Evolutionary conservation across 2,797 vertebrate genomes (phyloP), one percentile per base, ranked within the genome.

Genomic region (Nothura maculosa): DNA sequence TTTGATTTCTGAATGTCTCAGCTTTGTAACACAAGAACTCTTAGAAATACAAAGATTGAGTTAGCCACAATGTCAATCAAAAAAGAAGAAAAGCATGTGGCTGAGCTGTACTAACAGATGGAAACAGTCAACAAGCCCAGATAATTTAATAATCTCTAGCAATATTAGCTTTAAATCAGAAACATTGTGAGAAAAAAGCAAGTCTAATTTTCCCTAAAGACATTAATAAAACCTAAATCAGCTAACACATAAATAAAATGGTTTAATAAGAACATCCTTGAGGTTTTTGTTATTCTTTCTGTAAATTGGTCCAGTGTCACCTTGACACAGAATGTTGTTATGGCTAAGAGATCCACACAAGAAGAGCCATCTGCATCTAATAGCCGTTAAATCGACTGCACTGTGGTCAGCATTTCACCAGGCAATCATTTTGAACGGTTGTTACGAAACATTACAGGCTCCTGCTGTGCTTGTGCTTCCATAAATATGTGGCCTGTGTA

Each of bases 291-390:
- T 81, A 30, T 81, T 91, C 22, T 45, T 47, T 43, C 34, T 69
- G 70, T 69, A 58, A 48, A 66, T 58, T 57, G 38, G 68, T 77
- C 27, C 77, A 68, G 55, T 87, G 90, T 94, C 90, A 94, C 86
- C 94, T 89, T 94, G 93, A 92, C 81, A 85, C 22, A 21, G 67
- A 86, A 22, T 28, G 75, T 66, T 78, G 62, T 32, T 62, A 57
- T 45, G 91, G 73, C 88, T 72, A 43, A 93, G 81, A 6, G 77
- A 93, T 54, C 28, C 32, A 55, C 76, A 47, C 42, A 62, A 27
- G 52, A 38, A 55, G 34, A 85, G 63, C 17, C 77, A 91, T 76
- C 60, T 91, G 92, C 82, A 73, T 58, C 67, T 1, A 58, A 60
- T 0, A 43, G 82, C 62, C 81, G 83, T 68, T n/a, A 34, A 73